Base-by-base conservation (phyloP, 2,797 vertebrate genomes). In the Myiotriccus ornatus region DNA sequence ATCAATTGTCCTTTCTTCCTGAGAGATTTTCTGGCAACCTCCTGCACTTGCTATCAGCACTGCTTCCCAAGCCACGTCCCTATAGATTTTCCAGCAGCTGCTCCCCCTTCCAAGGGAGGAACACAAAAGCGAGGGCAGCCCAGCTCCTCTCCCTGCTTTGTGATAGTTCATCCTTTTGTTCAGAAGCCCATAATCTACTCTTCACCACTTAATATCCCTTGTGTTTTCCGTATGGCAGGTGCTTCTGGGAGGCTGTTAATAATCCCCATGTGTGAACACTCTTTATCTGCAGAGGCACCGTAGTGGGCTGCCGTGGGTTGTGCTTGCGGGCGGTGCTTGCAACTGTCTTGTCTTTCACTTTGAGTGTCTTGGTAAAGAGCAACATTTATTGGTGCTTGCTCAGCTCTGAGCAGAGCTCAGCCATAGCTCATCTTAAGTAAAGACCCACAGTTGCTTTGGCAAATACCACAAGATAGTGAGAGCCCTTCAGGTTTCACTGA, bases 1-100 rank as follows among this genome's bases (percentile, higher is more conserved):
- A 81, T 90, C 90, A 87, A 77, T 96, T 77, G 78, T 74, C 7
- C 52, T 87, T 92, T 82, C 87, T 87, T 91, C 41, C 49, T 85
- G 68, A 87, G 56, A 93, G 75, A 37, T 80, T 67, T 93, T 73
- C 74, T 96, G 92, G 92, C 87, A 91, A 23, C 34, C 52, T 76
- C 46, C 73, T 84, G 75, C 47, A 3, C 47, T 84, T 34, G 32
- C 21, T 41, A 37, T 12, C 59, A 91, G 91, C 41, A 8, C 15
- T 37, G 52, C 90, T 85, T 82, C 84, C 87, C 70, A 34, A 84
- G 18, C 30, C 74, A 85, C 46, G 53, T 91, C 68, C 57, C 76
- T 39, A 2, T 0, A 53, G 63, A 50, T 68, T 62, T 64, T 73
- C 34, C 37, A 68, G 87, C 91, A 90, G 56, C 75, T 89, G 89